A percentile compares a stretch with the other conserved stretches of the same genome.
Evolutionary conservation across 2,113 vertebrate genomes (phyloP).

Genomic region (Corythornis cristatus): DNA sequence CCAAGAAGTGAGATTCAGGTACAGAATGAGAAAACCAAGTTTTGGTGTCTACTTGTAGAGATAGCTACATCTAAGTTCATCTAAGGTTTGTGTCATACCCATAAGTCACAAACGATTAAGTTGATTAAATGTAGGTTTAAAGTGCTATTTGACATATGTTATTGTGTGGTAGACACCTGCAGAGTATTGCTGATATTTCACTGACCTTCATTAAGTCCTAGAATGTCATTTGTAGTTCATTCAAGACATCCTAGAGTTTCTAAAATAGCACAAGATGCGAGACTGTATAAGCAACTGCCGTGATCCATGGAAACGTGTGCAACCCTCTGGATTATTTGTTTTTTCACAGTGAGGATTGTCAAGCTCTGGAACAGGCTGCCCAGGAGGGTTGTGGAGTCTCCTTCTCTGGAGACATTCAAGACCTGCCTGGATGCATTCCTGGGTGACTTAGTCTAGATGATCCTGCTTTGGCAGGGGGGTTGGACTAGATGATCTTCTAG

Average conservation of each 20-base stretch:
- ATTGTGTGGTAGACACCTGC: background rate
- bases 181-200: background rate
- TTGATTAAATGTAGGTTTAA: background rate
- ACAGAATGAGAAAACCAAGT: background rate
- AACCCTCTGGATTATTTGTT: background rate
- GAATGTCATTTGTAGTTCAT: background rate
- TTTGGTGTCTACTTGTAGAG: background rate
- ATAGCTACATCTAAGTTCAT: background rate
- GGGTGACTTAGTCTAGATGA: too few relatives aligned
- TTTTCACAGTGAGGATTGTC: too few relatives aligned
- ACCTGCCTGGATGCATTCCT: too few relatives aligned
- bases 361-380: too few relatives aligned
- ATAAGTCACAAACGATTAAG: background rate
- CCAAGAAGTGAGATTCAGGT: too few relatives aligned
- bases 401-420: too few relatives aligned
- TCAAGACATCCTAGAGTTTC: background rate
- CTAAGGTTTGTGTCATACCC: accelerated
- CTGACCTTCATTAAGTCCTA: accelerated
- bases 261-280: background rate
- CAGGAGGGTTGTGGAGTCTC: too few relatives aligned
- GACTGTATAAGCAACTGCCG: accelerated
- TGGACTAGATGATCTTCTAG: too few relatives aligned
- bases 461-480: too few relatives aligned
- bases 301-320: background rate
- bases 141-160: background rate